Conservation (phyloP, 2,888 invertebrate species). For the Cerastis rubricosa region DNA sequence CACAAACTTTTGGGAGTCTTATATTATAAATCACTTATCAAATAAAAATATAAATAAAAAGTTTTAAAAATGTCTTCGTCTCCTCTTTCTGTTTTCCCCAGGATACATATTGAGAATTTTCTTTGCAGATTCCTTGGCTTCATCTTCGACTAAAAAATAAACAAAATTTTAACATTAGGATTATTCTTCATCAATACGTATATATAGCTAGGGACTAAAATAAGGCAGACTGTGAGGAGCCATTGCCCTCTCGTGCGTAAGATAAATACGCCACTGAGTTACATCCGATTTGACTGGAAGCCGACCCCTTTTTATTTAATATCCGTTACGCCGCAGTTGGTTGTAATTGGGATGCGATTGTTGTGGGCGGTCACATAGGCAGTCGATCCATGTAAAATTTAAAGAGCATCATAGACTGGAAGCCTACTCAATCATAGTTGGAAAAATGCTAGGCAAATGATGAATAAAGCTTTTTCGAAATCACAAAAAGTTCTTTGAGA, state of each 20-base stretch:
- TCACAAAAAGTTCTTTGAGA: too few relatives aligned
- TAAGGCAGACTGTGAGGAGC: too few relatives aligned
- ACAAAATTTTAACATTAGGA: too few relatives aligned
- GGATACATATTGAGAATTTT: slow-evolving; percentile 78
- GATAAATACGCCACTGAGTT: too few relatives aligned
- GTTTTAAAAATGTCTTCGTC: slow-evolving; percentile 50
- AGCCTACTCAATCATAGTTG: neutral
- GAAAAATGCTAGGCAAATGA: neutral
- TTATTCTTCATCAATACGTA: too few relatives aligned
- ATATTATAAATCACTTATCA: slow-evolving; percentile 2
- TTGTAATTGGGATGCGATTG: too few relatives aligned
- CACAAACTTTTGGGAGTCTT: neutral
- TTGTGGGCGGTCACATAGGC: neutral
- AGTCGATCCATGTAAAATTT: neutral
- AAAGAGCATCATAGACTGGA: neutral
- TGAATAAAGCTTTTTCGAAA: too few relatives aligned
- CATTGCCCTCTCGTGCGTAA: too few relatives aligned
- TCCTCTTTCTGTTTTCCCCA: slow-evolving; percentile 71
- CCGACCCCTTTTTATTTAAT: too few relatives aligned
- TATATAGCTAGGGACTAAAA: too few relatives aligned
- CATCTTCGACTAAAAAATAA: slow-evolving; percentile 73
- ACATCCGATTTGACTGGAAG: too few relatives aligned
- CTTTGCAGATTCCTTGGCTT: slow-evolving; percentile 70
- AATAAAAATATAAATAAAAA: neutral
- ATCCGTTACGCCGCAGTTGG: too few relatives aligned